Evolutionary conservation across 2,888 invertebrate genomes (phyloP), one percentile per base, ranked within the genome.

Genomic region (Ryuthela nishihirai): DNA sequence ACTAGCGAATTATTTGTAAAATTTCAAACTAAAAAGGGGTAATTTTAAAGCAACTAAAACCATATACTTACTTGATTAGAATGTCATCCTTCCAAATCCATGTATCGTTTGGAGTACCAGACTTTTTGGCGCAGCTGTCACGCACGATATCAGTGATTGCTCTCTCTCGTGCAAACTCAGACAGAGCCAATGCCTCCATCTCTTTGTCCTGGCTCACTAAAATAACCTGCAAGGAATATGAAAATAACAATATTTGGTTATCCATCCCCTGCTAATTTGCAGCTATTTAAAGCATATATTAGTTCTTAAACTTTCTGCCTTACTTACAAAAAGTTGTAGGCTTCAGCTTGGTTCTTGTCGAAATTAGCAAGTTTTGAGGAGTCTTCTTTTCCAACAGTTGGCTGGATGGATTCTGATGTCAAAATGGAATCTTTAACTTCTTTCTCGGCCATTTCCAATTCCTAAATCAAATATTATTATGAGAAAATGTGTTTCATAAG

Each of bases 341-440:
- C n/a, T 34, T 49, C 49, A 6, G 49, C 25, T 25, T 49, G 49
- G 25, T 49, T 49, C 18, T 49, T 49, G 10, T 49, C 49, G 17
- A 49, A 49, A 40, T 49, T 40, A 21, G 49, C 49, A 4, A 49
- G 25, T 41, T 34, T 40, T 4, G 49, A 49, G n/a, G 34, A 10
- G 17, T 49, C 49, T 41, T 49, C 49, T n/a, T 7, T 3, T 7
- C 49, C 49, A 9, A 49, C 5, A 23, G 39, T 49, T 6, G 15
- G 29, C 3, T 41, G 40, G 21, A 49, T 49, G 17, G 25, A 21
- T 26, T 49, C 49, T 18, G 34, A 24, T n/a, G 49, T 49, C 26
- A 26, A 20, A 21, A 49, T 32, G 18, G 49, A 39, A 15, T 40
- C 21, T 17, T 26, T 25, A 4, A 34, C 40, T 23, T 49, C 23